These are phyloP conservation scores for Lacerta agilis DNA, from an alignment of 2,797 vertebrate species.

Conservation along the genomic window DNA sequence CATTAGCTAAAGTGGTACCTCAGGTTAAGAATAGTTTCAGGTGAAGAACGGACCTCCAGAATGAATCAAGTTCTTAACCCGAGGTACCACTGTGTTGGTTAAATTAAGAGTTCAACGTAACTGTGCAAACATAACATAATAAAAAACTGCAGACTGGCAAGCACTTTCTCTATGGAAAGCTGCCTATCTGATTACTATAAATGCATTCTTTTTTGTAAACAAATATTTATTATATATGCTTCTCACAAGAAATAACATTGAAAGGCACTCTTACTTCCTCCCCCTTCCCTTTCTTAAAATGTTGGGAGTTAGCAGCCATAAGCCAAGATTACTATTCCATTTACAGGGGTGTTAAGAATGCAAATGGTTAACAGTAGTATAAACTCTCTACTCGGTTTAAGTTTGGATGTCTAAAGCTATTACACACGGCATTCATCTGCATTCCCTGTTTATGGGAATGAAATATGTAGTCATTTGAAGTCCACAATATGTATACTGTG, in stretches of 20 bases:
- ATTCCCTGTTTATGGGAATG: constrained; percentile 83
- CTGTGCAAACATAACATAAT: background rate
- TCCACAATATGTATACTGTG: constrained; percentile 85
- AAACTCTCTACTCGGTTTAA: constrained; percentile 76
- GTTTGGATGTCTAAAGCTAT: constrained; percentile 79
- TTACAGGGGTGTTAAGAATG: constrained; percentile 79
- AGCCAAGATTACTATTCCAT: constrained; percentile 72
- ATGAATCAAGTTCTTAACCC: too few species aligned
- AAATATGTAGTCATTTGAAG: constrained; percentile 85
- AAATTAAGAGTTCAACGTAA: background rate
- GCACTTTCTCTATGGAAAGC: background rate
- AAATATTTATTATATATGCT: constrained; percentile 36
- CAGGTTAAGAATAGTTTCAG: too few species aligned
- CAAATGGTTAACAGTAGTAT: constrained; percentile 80
- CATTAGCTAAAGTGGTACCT: too few species aligned
- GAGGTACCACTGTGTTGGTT: background rate
- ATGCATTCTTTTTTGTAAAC: background rate
- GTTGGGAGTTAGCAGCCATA: constrained; percentile 65
- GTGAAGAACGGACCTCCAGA: too few species aligned
- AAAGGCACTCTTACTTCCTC: constrained; percentile 1
- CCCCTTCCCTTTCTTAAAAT: constrained; percentile 48
- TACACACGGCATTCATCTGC: constrained; percentile 79
- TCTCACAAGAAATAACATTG: constrained; percentile 52
- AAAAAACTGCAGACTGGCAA: background rate
- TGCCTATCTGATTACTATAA: background rate